Base-by-base conservation (phyloP, 2,797 vertebrate genomes). In the Anabacerthia variegaticeps region DNA sequence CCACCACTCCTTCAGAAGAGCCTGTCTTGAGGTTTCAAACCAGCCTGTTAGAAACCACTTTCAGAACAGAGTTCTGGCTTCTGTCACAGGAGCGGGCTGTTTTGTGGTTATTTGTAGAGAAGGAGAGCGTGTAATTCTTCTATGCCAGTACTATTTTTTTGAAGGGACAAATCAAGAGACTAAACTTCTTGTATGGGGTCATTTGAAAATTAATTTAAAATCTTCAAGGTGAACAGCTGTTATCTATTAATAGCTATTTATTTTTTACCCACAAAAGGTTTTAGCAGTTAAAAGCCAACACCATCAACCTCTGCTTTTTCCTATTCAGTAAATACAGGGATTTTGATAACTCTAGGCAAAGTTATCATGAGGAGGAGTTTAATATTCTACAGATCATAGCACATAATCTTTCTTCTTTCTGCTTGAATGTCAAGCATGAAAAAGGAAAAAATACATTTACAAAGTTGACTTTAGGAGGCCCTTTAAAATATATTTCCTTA, bases 241-340 rank as follows among this genome's bases (percentile, higher is more conserved):
- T 94, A 41, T 67, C 81, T 81, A 59, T 92, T 90, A 93, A 82
- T 88, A 91, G 87, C 73, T 81, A 9, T 88, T 90, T 81, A 9
- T 88, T 90, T 91, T 95, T 93, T 94, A 76, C 55, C 14, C 62
- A 43, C 51, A 39, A 8, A 86, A 81, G 34, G 81, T 90, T 88
- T 82, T 72, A 88, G 55, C 89, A 67, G 69, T 85, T 96, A 96
- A 94, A 95, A 95, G 63, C 69, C 82, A 78, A 59, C 44, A 83
- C 89, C 46, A 78, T 96, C 87, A 83, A 80, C 82, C 34, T 92
- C 61, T 92, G 69, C 65, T 93, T 94, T 92, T 91, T 91, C 49
- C 26, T 88, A 95, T 91, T 75, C 82, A 84, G 87, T 96, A 93
- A 95, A 96, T 92, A 93, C 14, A 88, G 95, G 85, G 58, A 84